A percentile compares a stretch with the other conserved stretches of the same genome.
Evolutionary conservation across 2,113 vertebrate species (phyloP).

Genomic region (Ochotona curzoniae): DNA sequence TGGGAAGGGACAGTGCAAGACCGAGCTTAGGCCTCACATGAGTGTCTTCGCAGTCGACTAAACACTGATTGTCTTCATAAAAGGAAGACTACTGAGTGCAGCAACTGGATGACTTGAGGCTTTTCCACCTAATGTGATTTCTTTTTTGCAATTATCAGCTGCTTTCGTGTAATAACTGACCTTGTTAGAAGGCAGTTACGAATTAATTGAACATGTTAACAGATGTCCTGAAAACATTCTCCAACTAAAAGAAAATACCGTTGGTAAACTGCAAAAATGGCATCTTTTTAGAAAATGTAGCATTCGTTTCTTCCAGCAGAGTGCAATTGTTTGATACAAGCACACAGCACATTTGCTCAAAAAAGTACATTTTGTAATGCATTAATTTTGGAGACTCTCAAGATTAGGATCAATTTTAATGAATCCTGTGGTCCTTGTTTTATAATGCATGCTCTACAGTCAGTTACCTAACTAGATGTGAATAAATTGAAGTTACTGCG

Average conservation of each 20-base stretch:
- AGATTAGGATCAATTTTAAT: background rate
- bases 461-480: background rate
- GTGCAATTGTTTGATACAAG: background rate
- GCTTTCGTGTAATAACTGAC: background rate
- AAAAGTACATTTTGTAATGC: background rate
- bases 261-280: background rate
- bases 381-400: background rate
- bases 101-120: background rate
- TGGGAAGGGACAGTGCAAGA: background rate
- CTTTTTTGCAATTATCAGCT: background rate
- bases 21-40: background rate
- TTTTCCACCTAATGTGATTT: background rate
- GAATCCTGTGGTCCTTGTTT: background rate
- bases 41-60: background rate
- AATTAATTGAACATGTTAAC: background rate
- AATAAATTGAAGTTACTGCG: background rate
- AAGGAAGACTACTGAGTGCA: background rate
- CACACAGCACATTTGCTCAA: no score
- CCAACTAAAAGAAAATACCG: background rate
- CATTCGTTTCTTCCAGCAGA: background rate
- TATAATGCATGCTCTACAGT: background rate
- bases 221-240: background rate
- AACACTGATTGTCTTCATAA: background rate
- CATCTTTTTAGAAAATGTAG: background rate
- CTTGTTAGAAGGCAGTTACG: slow-evolving; percentile 15